A percentile compares a stretch with the other conserved stretches of the same genome.
These are phyloP conservation scores for Plebejus anna DNA, from an alignment of 2,888 invertebrate species.

Conservation along the genomic window DNA sequence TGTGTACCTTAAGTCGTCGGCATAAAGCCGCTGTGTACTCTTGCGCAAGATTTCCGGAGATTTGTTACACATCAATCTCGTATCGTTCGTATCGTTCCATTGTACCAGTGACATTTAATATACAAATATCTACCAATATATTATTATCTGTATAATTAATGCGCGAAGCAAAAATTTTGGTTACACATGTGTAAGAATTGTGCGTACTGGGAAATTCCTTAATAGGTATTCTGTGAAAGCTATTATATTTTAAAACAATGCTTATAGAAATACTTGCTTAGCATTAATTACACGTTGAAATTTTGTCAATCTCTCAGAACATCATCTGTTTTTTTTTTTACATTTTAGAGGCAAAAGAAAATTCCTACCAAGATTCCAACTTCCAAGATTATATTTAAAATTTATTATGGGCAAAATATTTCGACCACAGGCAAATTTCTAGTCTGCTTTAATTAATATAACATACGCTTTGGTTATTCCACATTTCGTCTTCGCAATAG, in stretches of 20 bases:
- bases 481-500: slow-evolving; percentile 21
- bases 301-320: too few species aligned
- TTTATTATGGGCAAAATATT: background rate
- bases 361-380: too few species aligned
- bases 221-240: too few species aligned
- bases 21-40: background rate
- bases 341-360: too few species aligned
- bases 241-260: too few species aligned
- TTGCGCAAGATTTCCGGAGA: slow-evolving; percentile 70
- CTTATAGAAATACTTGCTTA: too few species aligned
- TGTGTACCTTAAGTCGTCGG: background rate
- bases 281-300: too few species aligned
- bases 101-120: slow-evolving; percentile 77
- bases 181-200: background rate
- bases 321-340: too few species aligned
- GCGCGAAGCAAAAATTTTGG: slow-evolving; percentile 37
- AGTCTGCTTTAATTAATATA: background rate
- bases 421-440: background rate
- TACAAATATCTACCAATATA: slow-evolving; percentile 66
- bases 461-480: slow-evolving; percentile 41
- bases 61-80: slow-evolving; percentile 74
- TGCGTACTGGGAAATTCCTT: too few species aligned
- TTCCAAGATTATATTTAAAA: too few species aligned
- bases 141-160: slow-evolving; percentile 53
- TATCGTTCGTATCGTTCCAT: slow-evolving; percentile 73